These are phyloP conservation scores for Hydraecia micacea DNA, from an alignment of 2,888 invertebrate genomes.

Conservation along the genomic window DNA sequence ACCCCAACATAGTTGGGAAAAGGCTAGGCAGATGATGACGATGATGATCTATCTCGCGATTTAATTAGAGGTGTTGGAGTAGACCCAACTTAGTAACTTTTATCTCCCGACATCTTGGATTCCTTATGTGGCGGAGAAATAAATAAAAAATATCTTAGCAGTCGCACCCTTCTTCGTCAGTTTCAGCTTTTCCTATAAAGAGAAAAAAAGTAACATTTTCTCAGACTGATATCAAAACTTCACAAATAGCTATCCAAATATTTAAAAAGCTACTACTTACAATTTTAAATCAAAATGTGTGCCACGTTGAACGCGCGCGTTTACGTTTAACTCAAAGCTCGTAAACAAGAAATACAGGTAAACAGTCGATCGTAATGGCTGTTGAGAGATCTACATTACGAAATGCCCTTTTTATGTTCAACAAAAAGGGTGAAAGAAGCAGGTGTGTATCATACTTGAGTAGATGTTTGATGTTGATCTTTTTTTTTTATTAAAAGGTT, in stretches of 20 bases:
- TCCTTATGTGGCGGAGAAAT: too few species aligned
- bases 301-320: conserved; percentile 58
- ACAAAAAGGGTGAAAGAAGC: conserved; percentile 51
- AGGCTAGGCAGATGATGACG: too few species aligned
- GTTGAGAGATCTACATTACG: conserved; percentile 65
- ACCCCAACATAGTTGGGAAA: too few species aligned
- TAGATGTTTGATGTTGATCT: conserved; percentile 40
- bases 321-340: conserved; percentile 64
- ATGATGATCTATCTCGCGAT: too few species aligned
- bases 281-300: conserved; percentile 73
- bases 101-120: background rate
- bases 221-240: conserved; percentile 7
- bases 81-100: background rate
- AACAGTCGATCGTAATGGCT: conserved; percentile 62
- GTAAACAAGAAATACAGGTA: conserved; percentile 68
- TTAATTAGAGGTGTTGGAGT: background rate
- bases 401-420: conserved; percentile 62
- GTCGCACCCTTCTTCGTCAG: background rate
- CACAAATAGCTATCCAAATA: conserved; percentile 37
- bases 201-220: conserved; percentile 3
- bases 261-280: conserved; percentile 42
- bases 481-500: conserved; percentile 44
- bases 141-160: background rate
- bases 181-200: background rate
- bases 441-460: conserved; percentile 50